phyloP scores from a whole-genome alignment of 2,113 vertebrate species.

The Reinhardtius hippoglossoides region DNA sequence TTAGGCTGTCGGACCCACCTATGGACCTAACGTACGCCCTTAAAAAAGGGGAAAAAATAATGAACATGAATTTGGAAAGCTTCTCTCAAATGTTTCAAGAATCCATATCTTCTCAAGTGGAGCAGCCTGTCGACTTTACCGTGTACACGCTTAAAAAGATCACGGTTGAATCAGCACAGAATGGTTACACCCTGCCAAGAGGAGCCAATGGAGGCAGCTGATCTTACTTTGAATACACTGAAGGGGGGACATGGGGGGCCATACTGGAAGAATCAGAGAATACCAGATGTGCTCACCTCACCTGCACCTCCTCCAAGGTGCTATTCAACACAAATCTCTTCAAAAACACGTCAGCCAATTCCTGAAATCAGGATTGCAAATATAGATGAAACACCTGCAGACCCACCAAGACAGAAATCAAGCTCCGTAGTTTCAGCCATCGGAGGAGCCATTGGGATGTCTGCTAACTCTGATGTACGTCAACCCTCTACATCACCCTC shows the following conservation, averaged over 20 bases:
- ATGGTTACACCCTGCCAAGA: slow-evolving; percentile 64
- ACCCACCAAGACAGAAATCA: slow-evolving; percentile 77
- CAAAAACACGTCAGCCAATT: slow-evolving; percentile 52
- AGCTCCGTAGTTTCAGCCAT: slow-evolving; percentile 80
- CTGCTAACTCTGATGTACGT: slow-evolving; percentile 65
- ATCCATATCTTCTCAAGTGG: slow-evolving; percentile 84
- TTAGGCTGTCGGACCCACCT: slow-evolving; percentile 78
- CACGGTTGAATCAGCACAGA: slow-evolving; percentile 82
- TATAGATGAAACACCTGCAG: slow-evolving; percentile 63
- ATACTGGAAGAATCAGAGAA: slow-evolving; percentile 78
- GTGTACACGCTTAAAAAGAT: slow-evolving; percentile 88
- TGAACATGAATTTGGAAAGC: slow-evolving; percentile 90
- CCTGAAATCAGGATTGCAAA: slow-evolving; percentile 78
- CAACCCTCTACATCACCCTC: slow-evolving; percentile 51
- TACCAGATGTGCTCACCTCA: slow-evolving; percentile 50
- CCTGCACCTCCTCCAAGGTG: slow-evolving; percentile 53
- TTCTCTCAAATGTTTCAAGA: slow-evolving; percentile 93
- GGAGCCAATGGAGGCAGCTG: slow-evolving; percentile 75
- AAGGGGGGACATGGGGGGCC: slow-evolving; percentile 72
- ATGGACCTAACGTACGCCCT: slow-evolving; percentile 89
- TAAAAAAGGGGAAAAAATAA: slow-evolving; percentile 86
- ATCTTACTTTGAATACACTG: slow-evolving; percentile 80
- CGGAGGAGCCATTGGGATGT: slow-evolving; percentile 75
- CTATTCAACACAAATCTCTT: slow-evolving; percentile 58
- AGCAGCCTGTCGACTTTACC: slow-evolving; percentile 90